phyloP scores from a whole-genome alignment of 1,140 invertebrate species.

The Drosophila dunni region DNA sequence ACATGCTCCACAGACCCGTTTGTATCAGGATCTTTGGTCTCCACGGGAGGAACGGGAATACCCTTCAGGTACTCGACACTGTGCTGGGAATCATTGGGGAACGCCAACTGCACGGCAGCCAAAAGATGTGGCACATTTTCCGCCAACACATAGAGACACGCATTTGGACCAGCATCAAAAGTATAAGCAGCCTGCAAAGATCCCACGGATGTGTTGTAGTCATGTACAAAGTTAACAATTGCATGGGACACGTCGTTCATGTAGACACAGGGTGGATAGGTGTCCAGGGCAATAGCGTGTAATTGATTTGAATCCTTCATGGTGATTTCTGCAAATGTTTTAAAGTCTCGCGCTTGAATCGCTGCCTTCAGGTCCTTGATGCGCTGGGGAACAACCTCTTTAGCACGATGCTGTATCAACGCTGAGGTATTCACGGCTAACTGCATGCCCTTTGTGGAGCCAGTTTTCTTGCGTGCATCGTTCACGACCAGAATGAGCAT shows the following conservation, averaged over 20 bases:
- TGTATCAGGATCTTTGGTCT: conserved; percentile 3
- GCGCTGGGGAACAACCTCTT: conserved; percentile 90
- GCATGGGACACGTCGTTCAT: conserved; percentile 94
- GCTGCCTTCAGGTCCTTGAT: conserved; percentile 87
- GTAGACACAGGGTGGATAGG: conserved; percentile 96
- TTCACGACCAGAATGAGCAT: conserved; percentile 96
- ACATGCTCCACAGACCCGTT: conserved; percentile 19
- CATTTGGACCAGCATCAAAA: conserved; percentile 99
- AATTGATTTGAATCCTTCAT: conserved; percentile 99
- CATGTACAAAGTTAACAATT: conserved; percentile 93
- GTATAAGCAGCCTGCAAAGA: conserved; percentile 94
- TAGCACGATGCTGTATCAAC: conserved; percentile 91
- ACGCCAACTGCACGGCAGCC: conserved; percentile 89
- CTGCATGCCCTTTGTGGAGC: conserved; percentile 97
- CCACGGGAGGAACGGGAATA: conserved; percentile 70
- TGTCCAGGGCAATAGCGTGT: conserved; percentile 97
- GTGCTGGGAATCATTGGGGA: conserved; percentile 87
- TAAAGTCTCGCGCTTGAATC: conserved; percentile 93
- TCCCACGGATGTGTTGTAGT: conserved; percentile 89
- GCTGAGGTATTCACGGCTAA: conserved; percentile 92
- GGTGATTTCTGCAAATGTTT: conserved; percentile 95
- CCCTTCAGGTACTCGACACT: conserved; percentile 87
- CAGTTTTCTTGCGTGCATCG: conserved; percentile 93
- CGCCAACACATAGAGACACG: conserved; percentile 94
- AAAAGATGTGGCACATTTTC: conserved; percentile 90